A percentile compares a stretch with the other conserved stretches of the same genome.
These are phyloP conservation scores for Gambusia holbrooki DNA, from an alignment of 2,113 vertebrate genomes.

Conservation along the genomic window DNA sequence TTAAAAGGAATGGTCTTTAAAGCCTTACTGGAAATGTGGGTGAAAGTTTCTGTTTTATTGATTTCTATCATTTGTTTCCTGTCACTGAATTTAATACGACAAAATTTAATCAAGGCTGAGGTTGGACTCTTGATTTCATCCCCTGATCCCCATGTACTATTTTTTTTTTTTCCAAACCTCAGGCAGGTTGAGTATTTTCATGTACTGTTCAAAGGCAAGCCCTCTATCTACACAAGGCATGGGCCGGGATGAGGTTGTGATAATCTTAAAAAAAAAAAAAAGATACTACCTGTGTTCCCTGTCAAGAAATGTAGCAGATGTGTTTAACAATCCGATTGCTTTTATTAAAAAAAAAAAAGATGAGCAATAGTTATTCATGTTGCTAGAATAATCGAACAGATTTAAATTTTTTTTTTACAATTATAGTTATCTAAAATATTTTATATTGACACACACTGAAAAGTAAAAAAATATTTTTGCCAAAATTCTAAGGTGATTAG, in stretches of 20 bases:
- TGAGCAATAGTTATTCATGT: background rate
- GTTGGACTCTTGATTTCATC: constrained; percentile 33
- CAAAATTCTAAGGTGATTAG: no score
- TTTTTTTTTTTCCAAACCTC: background rate
- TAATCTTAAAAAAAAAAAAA: background rate
- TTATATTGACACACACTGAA: background rate
- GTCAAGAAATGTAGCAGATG: background rate
- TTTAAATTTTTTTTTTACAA: background rate
- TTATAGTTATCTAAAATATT: background rate
- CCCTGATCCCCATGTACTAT: constrained; percentile 20
- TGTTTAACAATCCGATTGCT: background rate
- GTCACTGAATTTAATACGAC: constrained; percentile 29
- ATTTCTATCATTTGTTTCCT: constrained; percentile 40
- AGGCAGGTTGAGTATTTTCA: background rate
- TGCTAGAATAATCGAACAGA: background rate
- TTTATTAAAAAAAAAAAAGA: background rate
- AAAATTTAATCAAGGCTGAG: constrained; percentile 33
- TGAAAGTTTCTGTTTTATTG: constrained; percentile 32
- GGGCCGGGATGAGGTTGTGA: background rate
- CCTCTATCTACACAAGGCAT: background rate
- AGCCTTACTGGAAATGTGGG: constrained; percentile 39
- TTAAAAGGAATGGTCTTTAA: constrained; percentile 28
- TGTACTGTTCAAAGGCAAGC: constrained; percentile 3
- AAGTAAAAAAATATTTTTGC: background rate
- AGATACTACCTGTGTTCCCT: background rate